Evolutionary conservation across 2,888 invertebrate genomes (phyloP).

Genomic region (Zhengitettix transpicula): DNA sequence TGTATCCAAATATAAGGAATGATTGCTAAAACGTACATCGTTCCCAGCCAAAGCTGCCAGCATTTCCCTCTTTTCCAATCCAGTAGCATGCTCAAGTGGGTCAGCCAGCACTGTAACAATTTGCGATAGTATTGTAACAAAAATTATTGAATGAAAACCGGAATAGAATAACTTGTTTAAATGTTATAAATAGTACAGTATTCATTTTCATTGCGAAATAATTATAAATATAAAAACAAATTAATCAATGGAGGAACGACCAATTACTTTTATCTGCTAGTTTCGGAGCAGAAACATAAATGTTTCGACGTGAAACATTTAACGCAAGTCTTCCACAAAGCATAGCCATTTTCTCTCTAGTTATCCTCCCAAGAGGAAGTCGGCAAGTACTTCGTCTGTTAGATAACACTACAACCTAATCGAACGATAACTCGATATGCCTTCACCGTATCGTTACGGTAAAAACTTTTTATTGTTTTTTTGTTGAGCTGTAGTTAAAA

Average conservation of each 20-base stretch:
- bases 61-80: constrained; percentile 79
- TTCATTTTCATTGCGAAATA: not conserved
- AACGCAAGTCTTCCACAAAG: constrained; percentile 4
- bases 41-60: constrained; percentile 74
- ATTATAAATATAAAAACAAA: not conserved
- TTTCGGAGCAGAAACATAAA: constrained; percentile 6
- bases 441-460: too few relatives aligned
- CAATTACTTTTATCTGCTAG: constrained; percentile 9
- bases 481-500: too few relatives aligned
- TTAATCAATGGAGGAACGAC: not conserved
- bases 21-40: constrained; percentile 36
- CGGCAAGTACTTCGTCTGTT: too few relatives aligned
- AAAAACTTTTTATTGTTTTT: too few relatives aligned
- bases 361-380: too few relatives aligned
- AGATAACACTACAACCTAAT: too few relatives aligned
- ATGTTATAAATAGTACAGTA: not conserved
- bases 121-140: not conserved
- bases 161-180: not conserved
- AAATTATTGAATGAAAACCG: not conserved
- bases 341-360: constrained; percentile 5
- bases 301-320: constrained; percentile 8
- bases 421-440: too few relatives aligned
- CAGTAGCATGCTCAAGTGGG: constrained; percentile 83
- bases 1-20: too few relatives aligned
- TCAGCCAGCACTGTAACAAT: constrained; percentile 57